These are phyloP conservation scores for Leguminivora glycinivorella DNA, from an alignment of 1,140 invertebrate species.

Conservation along the genomic window DNA sequence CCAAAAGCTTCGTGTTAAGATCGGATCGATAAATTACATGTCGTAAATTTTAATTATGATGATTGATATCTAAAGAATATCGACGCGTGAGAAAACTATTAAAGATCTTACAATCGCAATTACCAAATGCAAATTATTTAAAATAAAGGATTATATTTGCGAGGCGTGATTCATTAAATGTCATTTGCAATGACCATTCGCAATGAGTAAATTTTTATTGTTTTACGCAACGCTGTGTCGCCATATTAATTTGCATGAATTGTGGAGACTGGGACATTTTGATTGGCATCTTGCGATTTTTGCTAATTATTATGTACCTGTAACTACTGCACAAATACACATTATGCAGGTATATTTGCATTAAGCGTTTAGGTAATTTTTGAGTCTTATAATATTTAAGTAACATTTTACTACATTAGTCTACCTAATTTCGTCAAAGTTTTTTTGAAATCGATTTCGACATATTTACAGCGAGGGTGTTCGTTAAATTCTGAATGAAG, in stretches of 20 bases:
- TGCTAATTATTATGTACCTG: not conserved
- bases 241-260: conserved; percentile 3
- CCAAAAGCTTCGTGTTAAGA: not conserved
- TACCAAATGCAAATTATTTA: conserved; percentile 12
- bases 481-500: too few species aligned
- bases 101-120: not conserved
- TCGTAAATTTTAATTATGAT: not conserved
- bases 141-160: not conserved
- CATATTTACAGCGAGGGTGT: too few species aligned
- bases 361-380: too few species aligned
- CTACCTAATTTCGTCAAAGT: too few species aligned
- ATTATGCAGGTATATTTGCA: not conserved
- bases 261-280: not conserved
- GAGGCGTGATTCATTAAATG: not conserved
- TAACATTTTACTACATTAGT: too few species aligned
- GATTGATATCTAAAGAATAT: not conserved
- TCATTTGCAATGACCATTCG: conserved; percentile 9
- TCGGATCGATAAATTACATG: not conserved
- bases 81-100: not conserved
- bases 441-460: too few species aligned
- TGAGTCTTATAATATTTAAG: too few species aligned
- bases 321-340: not conserved
- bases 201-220: not conserved
- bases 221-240: not conserved
- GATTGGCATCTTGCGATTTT: not conserved